Evolutionary conservation across 2,113 vertebrate species (phyloP), one percentile per base, ranked within the genome.

Genomic region (Hystrix brachyura): DNA sequence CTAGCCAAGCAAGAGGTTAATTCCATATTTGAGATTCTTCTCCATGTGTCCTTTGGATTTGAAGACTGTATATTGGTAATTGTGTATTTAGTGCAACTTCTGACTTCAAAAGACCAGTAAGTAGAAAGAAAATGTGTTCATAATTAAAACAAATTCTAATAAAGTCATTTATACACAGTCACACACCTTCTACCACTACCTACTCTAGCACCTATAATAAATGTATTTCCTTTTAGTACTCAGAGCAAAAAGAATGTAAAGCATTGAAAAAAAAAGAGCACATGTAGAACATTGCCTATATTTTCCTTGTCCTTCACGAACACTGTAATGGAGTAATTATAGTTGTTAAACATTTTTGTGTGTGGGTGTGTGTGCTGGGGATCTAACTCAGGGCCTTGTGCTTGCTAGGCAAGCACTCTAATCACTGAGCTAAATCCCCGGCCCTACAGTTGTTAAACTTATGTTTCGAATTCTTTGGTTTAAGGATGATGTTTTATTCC

Each of bases 231-330:
- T 94, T 87, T 94, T 78, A 59, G 13, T 60, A 12, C 43, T 64
- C 34, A 43, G 51, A 64, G 8, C 15, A 62, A n/a, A 87, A 29
- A 57, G 21, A 19, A 60, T 32, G 43, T 59, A 59, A 55, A 91
- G 7, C 25, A 27, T 51, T 65, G 34, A 21, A 48, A 55, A 62
- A 83, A 72, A 71, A 3, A 79, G 3, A 87, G 14, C 6, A 9
- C 10, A 1, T 38, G 2, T 81, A 67, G 76, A 89, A 34, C 3
- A 3, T 51, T 65, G 27, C 10, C 25, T 76, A 0, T 57, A 32
- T 84, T 91, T 78, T 91, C 43, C 51, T 83, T 34, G 21, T 43
- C 86, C 60, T 27, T 95, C 32, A 10, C 51, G 46, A 82, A 23
- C 60, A 64, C 59, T 12, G n/a, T 91, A 59, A 53, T 21, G 14